Base-by-base conservation (phyloP, 2,888 invertebrate genomes). In the Nesidiocoris tenuis region DNA sequence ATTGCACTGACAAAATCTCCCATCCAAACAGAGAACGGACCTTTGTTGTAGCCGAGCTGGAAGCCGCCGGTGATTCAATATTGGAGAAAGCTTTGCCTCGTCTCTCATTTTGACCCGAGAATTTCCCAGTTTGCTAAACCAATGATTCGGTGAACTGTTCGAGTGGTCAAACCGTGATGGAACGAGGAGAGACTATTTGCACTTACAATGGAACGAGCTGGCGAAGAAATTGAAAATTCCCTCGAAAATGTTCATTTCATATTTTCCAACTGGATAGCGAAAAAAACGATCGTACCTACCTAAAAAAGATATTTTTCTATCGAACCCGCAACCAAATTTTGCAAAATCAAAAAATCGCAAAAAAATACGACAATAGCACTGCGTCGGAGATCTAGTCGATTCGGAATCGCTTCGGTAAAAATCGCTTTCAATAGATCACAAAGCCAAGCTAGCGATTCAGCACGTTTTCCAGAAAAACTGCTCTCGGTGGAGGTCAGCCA, bases 1-100 rank as follows among this genome's bases (percentile, higher is more conserved):
- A 74, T 65, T 74, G 74, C 74, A 65, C 74, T 65, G 65, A 74
- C 74, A 66, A 74, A 74, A 74, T 74, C 74, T 74, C 56, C 74
- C 65, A 72, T 61, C 72, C 55, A 57, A 72, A 72, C 63, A 16
- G 65, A 65, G 39, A 39, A 39, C 39, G 39, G 39, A 39, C 39
- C 39, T 39, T 39, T 39, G 39, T 39, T 39, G 39, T 39, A 39
- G 39, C 39, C 39, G 39, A 39, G 39, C 12, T 39, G 39, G 39
- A 39, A 39, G 39, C 39, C 39, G 3, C 39, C 39, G 39, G 39
- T 39, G 39, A 39, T 39, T 39, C 39, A 39, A 39, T 39, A 39
- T 39, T 12, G 39, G 39, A 39, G 39, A 39, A 39, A 39, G 39
- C 39, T 39, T 39, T 7, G 39, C 3, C n/a, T n/a, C n/a, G 12